A percentile compares a stretch with the other conserved stretches of the same genome.
These are phyloP conservation scores for Lasiurus borealis DNA, from an alignment of 2,113 vertebrate species.

Conservation along the genomic window DNA sequence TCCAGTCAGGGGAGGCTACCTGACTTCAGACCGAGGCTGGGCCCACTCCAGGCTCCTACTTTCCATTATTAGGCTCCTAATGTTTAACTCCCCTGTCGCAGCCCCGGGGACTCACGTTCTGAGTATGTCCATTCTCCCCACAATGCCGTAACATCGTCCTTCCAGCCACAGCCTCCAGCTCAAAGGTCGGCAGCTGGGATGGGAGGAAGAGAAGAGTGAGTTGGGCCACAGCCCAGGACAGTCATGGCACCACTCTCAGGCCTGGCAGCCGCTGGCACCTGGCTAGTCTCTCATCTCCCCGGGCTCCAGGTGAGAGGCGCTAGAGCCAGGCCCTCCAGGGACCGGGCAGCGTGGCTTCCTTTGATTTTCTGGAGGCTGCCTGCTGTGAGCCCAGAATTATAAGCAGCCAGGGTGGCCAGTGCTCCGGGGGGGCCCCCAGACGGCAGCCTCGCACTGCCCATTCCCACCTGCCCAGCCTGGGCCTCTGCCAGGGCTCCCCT, in stretches of 20 bases:
- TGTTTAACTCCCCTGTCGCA: not conserved
- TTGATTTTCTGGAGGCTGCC: constrained; percentile 57
- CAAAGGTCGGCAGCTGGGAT: not conserved
- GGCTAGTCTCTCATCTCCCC: constrained; percentile 54
- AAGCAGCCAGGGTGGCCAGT: not conserved
- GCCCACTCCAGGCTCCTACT: not conserved
- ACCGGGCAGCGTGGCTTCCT: not conserved
- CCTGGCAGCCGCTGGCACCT: constrained; percentile 51
- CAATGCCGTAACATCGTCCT: not conserved
- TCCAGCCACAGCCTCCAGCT: not conserved
- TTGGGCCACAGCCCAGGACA: not conserved
- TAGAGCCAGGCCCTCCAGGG: not conserved
- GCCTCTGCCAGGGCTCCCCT: not conserved
- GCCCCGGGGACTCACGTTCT: not conserved
- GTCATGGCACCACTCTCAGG: not conserved
- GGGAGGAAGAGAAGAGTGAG: not conserved
- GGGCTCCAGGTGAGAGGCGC: constrained; percentile 44
- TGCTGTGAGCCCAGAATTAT: constrained; percentile 59
- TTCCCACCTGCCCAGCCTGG: not conserved
- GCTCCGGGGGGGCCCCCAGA: not conserved
- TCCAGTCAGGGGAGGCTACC: not conserved
- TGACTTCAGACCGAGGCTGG: not conserved
- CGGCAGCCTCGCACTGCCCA: not conserved
- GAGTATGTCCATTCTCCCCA: not conserved
- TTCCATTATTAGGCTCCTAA: too few relatives aligned